Conservation (phyloP, 2,888 invertebrate species). For the Aphodius granarius region DNA sequence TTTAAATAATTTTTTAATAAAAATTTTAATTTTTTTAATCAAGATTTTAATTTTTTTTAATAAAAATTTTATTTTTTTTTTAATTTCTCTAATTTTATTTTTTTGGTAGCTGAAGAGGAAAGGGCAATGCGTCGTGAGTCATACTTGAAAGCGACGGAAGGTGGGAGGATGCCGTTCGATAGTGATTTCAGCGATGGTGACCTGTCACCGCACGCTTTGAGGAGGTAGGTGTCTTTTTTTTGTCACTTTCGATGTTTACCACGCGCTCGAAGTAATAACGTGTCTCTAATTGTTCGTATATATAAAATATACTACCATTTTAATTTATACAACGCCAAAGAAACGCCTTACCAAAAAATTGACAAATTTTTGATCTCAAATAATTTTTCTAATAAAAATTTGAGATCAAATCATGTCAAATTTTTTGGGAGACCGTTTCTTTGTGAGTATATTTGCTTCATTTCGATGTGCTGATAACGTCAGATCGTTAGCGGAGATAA, state of each 20-base stretch:
- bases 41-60: too few species aligned
- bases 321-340: too few species aligned
- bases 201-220: constrained; percentile 56
- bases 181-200: constrained; percentile 67
- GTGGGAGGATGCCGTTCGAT: constrained; percentile 73
- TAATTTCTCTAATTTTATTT: constrained; percentile 26
- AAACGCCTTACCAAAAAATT: too few species aligned
- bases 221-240: constrained; percentile 60
- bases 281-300: neutral
- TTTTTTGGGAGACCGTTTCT: too few species aligned
- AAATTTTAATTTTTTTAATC: neutral
- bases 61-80: constrained; percentile 14
- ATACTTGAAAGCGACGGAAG: constrained; percentile 92
- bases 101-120: constrained; percentile 78
- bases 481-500: too few species aligned
- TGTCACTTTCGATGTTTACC: too few species aligned
- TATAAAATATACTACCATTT: too few species aligned
- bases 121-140: constrained; percentile 86
- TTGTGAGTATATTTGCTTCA: neutral
- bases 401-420: too few species aligned
- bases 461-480: neutral
- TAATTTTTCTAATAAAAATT: too few species aligned
- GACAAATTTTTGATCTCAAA: too few species aligned
- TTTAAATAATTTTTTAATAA: neutral
- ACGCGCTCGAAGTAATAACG: neutral